These are phyloP conservation scores for Tubulanus polymorphus DNA, from an alignment of 2,888 invertebrate genomes.

Conservation along the genomic window DNA sequence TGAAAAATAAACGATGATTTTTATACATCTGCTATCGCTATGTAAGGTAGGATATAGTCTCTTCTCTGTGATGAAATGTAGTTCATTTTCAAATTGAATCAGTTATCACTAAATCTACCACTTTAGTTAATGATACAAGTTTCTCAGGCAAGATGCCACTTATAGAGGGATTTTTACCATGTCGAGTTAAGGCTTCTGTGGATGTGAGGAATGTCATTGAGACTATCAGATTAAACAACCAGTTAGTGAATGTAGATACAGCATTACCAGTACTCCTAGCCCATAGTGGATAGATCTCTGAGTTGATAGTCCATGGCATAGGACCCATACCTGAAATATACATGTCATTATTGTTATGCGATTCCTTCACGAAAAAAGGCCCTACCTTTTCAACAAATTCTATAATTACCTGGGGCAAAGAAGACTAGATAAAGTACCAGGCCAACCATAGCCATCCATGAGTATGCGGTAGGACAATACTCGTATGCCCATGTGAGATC, in stretches of 20 bases:
- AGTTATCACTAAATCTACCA: background rate
- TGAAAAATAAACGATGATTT: slow-evolving; percentile 26
- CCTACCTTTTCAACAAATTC: too few relatives aligned
- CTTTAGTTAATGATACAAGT: background rate
- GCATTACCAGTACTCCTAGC: slow-evolving; percentile 57
- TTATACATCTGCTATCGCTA: too few relatives aligned
- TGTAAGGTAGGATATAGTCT: too few relatives aligned
- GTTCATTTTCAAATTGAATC: background rate
- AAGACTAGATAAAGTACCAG: slow-evolving; percentile 55
- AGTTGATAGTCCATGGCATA: slow-evolving; percentile 60
- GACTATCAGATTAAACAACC: slow-evolving; percentile 57
- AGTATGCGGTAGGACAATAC: slow-evolving; percentile 54
- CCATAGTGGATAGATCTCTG: slow-evolving; percentile 60
- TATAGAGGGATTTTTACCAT: too few relatives aligned
- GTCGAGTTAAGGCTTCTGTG: slow-evolving; percentile 51
- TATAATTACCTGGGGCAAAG: slow-evolving; percentile 55
- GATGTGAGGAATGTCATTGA: slow-evolving; percentile 58
- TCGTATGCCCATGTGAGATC: slow-evolving; percentile 52
- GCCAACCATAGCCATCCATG: slow-evolving; percentile 55
- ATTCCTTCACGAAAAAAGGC: too few relatives aligned
- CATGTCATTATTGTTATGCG: too few relatives aligned
- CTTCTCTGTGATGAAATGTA: too few relatives aligned
- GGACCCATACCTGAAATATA: slow-evolving; percentile 57
- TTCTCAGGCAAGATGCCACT: too few relatives aligned
- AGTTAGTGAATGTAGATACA: slow-evolving; percentile 56